A percentile compares a stretch with the other conserved stretches of the same genome.
phyloP scores from a whole-genome alignment of 2,888 invertebrate genomes.

The Saturnia pavonia region DNA sequence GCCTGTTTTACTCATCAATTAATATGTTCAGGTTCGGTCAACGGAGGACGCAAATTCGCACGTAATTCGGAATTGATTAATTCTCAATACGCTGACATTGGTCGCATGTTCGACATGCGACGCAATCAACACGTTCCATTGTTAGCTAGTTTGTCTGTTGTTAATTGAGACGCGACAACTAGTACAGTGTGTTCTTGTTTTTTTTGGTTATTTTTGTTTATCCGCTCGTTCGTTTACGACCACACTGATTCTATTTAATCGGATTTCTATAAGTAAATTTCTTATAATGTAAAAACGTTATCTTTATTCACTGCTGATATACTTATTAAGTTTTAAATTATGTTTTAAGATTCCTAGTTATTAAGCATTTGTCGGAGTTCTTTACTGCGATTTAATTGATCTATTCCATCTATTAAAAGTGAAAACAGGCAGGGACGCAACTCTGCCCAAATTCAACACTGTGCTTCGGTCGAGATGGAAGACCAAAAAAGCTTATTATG shows the following conservation, averaged over 20 bases:
- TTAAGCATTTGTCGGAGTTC: too few relatives aligned
- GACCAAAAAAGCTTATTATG: too few relatives aligned
- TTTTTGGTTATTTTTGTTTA: background rate
- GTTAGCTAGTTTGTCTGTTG: slow-evolving; percentile 3
- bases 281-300: too few relatives aligned
- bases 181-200: background rate
- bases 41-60: slow-evolving; percentile 9
- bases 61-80: slow-evolving; percentile 6
- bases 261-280: too few relatives aligned
- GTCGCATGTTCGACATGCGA: background rate
- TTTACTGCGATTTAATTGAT: too few relatives aligned
- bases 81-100: background rate
- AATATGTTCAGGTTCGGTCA: background rate
- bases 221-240: background rate
- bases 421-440: too few relatives aligned
- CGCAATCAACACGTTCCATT: slow-evolving; percentile 5
- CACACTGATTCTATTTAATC: background rate
- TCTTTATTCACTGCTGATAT: too few relatives aligned
- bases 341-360: too few relatives aligned
- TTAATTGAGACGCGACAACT: slow-evolving; percentile 4
- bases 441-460: too few relatives aligned
- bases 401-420: too few relatives aligned
- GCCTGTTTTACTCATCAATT: background rate
- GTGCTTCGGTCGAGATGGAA: too few relatives aligned
- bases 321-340: too few relatives aligned